A percentile compares a stretch with the other conserved stretches of the same genome.
These are phyloP conservation scores for Lepidothrix coronata DNA, from an alignment of 2,113 vertebrate genomes.

Conservation along the genomic window DNA sequence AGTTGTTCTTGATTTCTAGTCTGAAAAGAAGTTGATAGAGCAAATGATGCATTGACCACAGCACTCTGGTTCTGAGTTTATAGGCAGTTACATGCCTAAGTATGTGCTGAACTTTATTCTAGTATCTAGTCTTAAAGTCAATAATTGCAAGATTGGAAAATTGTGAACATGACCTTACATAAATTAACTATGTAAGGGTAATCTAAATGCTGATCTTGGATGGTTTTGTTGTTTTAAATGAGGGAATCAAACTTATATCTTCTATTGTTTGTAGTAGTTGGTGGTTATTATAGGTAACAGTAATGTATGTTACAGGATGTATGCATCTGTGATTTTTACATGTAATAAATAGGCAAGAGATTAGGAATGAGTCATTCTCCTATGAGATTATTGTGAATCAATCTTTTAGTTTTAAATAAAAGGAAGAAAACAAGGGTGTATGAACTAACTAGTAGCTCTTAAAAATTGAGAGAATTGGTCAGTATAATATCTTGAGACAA, in stretches of 20 bases:
- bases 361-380: constrained; percentile 28
- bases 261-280: neutral
- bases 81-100: neutral
- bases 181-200: neutral
- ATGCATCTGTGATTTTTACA: constrained; percentile 4
- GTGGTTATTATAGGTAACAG: neutral
- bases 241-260: neutral
- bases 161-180: neutral
- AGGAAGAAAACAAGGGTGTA: neutral
- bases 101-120: neutral
- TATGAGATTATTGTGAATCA: constrained; percentile 23
- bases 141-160: neutral
- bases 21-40: neutral
- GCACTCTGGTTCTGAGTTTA: neutral
- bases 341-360: neutral
- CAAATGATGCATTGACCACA: neutral
- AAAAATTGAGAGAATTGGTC: neutral
- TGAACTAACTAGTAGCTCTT: neutral
- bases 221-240: neutral
- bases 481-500: neutral
- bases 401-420: constrained; percentile 37
- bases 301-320: neutral
- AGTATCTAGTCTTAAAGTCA: neutral
- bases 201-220: neutral
- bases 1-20: neutral